Evolutionary conservation across 2,797 vertebrate species (phyloP).

Genomic region (Micrastur ruficollis): DNA sequence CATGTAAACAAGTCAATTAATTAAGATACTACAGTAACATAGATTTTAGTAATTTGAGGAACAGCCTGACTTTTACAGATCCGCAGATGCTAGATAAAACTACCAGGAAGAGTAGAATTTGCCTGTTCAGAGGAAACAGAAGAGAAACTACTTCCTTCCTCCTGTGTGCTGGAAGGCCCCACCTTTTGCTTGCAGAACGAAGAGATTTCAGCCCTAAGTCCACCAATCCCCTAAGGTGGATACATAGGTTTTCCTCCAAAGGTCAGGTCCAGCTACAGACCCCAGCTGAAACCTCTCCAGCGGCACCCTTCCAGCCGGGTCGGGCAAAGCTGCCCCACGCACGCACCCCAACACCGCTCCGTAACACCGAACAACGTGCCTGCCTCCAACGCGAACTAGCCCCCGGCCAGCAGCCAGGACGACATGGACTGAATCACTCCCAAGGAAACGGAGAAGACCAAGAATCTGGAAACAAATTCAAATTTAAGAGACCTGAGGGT

Average conservation of each 20-base stretch:
- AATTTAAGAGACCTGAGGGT: accelerated
- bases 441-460: not conserved
- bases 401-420: not conserved
- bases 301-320: not conserved
- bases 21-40: not conserved
- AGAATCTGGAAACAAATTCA: not conserved
- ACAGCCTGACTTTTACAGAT: not conserved
- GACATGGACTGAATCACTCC: accelerated
- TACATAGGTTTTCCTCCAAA: not conserved
- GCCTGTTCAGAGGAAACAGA: not conserved
- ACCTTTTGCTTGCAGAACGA: not conserved
- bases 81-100: not conserved
- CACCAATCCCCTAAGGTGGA: accelerated
- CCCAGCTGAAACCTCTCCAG: not conserved
- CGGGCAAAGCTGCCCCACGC: not conserved
- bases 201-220: not conserved
- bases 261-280: not conserved
- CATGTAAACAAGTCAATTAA: not conserved
- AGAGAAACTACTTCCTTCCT: not conserved
- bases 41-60: not conserved
- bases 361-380: accelerated
- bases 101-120: not conserved
- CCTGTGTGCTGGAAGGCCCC: not conserved
- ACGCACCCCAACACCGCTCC: accelerated
- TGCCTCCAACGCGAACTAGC: not conserved